These are phyloP conservation scores for Caloenas nicobarica DNA, from an alignment of 2,113 vertebrate genomes.

Conservation along the genomic window DNA sequence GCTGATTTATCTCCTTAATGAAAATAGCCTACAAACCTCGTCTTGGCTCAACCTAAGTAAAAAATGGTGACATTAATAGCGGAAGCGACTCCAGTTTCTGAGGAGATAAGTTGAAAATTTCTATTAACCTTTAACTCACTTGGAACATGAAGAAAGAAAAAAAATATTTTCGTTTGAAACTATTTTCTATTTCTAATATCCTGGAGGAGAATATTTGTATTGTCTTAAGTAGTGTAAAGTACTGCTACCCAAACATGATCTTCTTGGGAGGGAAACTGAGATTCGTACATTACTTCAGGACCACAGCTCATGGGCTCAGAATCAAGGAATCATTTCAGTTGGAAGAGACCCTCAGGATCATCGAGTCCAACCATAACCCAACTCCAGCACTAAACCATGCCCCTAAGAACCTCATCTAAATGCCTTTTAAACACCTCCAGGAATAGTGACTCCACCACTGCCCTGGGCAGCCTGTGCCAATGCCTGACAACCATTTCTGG, in stretches of 20 bases:
- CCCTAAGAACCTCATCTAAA: too few species aligned
- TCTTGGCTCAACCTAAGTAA: neutral
- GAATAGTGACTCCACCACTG: too few species aligned
- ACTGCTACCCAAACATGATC: neutral
- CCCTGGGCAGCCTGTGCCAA: too few species aligned
- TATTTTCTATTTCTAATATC: neutral
- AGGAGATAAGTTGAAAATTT: neutral
- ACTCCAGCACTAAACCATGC: too few species aligned
- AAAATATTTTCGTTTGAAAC: neutral
- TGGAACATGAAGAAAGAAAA: neutral
- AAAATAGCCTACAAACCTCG: neutral
- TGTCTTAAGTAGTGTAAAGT: neutral
- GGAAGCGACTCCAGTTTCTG: constrained; percentile 5
- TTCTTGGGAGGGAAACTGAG: neutral
- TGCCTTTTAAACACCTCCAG: too few species aligned
- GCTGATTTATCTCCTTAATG: neutral
- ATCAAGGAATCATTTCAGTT: too few species aligned
- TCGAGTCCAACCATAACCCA: too few species aligned
- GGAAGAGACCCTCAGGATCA: too few species aligned
- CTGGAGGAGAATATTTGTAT: neutral
- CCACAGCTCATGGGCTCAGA: neutral
- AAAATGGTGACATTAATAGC: neutral
- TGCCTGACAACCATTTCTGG: too few species aligned
- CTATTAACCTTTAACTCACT: neutral
- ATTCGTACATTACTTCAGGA: neutral